These are phyloP conservation scores for Agraylea sexmaculata DNA, from an alignment of 1,140 invertebrate genomes.

Conservation along the genomic window DNA sequence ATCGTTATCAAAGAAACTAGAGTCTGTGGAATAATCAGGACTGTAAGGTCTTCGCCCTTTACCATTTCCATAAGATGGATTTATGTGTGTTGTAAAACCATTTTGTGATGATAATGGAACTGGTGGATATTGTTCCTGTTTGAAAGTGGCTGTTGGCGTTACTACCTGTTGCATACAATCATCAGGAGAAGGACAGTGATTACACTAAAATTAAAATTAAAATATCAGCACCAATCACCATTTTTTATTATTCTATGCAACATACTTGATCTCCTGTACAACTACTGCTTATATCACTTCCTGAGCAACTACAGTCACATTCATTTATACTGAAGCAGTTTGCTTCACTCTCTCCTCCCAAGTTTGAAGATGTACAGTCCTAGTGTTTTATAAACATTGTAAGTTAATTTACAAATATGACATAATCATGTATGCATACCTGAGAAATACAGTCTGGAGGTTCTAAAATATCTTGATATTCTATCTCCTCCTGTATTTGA, in stretches of 20 bases:
- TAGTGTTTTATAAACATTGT: too few species aligned
- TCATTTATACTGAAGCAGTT: slow-evolving; percentile 21
- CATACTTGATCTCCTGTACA: slow-evolving; percentile 18
- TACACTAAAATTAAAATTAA: slow-evolving; percentile 12
- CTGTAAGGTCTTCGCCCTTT: slow-evolving; percentile 10
- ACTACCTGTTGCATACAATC: slow-evolving; percentile 12
- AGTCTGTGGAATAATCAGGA: slow-evolving; percentile 18
- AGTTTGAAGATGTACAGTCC: slow-evolving; percentile 20
- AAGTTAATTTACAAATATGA: not conserved
- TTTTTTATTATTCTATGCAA: not conserved
- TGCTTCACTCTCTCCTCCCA: slow-evolving; percentile 19
- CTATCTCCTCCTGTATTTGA: slow-evolving; percentile 17
- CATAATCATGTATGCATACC: slow-evolving; percentile 9
- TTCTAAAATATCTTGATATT: slow-evolving; percentile 21
- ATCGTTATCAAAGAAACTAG: slow-evolving; percentile 20
- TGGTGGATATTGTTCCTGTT: slow-evolving; percentile 6
- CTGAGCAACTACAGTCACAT: slow-evolving; percentile 19
- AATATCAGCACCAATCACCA: not conserved
- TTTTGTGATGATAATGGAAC: slow-evolving; percentile 12
- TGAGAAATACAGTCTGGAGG: slow-evolving; percentile 20
- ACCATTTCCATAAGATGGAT: not conserved
- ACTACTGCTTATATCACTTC: slow-evolving; percentile 20
- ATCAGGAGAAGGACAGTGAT: slow-evolving; percentile 16
- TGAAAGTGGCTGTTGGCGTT: slow-evolving; percentile 13
- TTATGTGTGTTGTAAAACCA: slow-evolving; percentile 3